These are phyloP conservation scores for Chloroceryle amazona DNA, from an alignment of 2,797 vertebrate species.

Conservation along the genomic window DNA sequence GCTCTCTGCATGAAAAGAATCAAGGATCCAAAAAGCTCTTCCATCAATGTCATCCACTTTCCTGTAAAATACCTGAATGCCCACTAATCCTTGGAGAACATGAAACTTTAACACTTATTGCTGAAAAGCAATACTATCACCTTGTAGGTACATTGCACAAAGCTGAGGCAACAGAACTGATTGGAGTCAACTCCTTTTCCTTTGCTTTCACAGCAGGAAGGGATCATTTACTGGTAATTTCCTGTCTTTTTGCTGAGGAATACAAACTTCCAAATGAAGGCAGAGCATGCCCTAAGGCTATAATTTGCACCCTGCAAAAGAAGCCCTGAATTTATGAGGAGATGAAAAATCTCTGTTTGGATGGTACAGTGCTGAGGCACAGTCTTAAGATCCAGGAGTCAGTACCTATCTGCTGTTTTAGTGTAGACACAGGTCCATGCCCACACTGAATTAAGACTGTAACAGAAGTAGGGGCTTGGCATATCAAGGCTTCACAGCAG, in stretches of 20 bases:
- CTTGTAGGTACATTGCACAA: background rate
- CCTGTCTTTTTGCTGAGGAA: background rate
- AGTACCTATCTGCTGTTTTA: background rate
- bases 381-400: background rate
- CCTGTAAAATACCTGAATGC: background rate
- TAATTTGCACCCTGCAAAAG: background rate
- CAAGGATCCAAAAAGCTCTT: background rate
- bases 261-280: background rate
- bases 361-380: background rate
- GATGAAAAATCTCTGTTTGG: background rate
- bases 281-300: background rate
- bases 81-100: background rate
- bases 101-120: background rate
- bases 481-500: background rate
- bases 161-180: background rate
- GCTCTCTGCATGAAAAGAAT: background rate
- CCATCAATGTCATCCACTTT: background rate
- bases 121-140: background rate
- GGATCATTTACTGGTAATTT: background rate
- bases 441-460: background rate
- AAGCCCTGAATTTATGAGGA: background rate
- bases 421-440: fast-evolving
- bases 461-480: background rate
- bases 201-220: background rate
- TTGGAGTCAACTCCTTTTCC: background rate